Percentiles rank a stretch among this genome's conserved stretches.
Conservation (phyloP, 2,888 invertebrate genomes). For the Leptinotarsa juncta region DNA sequence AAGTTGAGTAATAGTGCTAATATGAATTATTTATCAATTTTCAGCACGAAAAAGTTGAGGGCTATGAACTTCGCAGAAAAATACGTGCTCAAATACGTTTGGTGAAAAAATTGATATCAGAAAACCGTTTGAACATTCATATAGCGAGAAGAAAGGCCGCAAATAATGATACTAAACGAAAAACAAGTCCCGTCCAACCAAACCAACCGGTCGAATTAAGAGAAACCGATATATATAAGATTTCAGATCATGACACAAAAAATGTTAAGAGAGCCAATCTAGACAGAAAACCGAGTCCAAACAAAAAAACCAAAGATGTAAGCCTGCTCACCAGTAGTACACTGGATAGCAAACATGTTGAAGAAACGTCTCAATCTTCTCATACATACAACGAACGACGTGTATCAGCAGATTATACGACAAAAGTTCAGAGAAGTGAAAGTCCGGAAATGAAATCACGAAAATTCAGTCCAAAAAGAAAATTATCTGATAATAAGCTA, state of each 20-base stretch:
- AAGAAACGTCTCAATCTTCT: slow-evolving; percentile 36
- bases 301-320: slow-evolving; percentile 23
- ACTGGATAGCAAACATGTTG: not conserved
- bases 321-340: not conserved
- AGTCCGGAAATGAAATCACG: not conserved
- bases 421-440: slow-evolving; percentile 14
- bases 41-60: slow-evolving; percentile 79
- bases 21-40: slow-evolving; percentile 51
- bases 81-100: slow-evolving; percentile 82
- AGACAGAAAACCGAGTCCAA: slow-evolving; percentile 30
- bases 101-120: slow-evolving; percentile 72
- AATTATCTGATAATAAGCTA: slow-evolving; percentile 7
- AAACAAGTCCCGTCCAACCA: slow-evolving; percentile 18
- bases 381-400: slow-evolving; percentile 50
- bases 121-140: slow-evolving; percentile 56
- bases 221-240: slow-evolving; percentile 1
- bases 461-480: slow-evolving; percentile 44
- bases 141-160: slow-evolving; percentile 42
- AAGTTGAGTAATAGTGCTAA: too few relatives aligned
- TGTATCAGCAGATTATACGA: slow-evolving; percentile 49
- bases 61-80: slow-evolving; percentile 81
- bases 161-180: slow-evolving; percentile 24
- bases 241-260: not conserved
- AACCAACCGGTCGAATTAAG: not conserved
- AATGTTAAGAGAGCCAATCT: not conserved